Evolutionary conservation across 2,888 invertebrate genomes (phyloP).

Genomic region (Catocala sponsa): DNA sequence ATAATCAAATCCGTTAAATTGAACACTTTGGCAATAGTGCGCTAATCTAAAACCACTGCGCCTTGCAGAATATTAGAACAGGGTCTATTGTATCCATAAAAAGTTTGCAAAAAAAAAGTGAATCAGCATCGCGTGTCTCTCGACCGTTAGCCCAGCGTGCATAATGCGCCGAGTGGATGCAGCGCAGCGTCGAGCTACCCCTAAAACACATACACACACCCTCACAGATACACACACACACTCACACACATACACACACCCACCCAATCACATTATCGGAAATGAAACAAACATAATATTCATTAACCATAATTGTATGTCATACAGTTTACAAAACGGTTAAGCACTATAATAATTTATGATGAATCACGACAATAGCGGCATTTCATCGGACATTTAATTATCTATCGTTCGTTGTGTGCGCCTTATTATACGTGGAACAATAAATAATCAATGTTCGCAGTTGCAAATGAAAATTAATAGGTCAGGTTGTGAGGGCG

Average conservation of each 20-base stretch:
- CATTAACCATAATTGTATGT: constrained; percentile 71
- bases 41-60: too few relatives aligned
- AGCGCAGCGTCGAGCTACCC: constrained; percentile 17
- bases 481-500: constrained; percentile 49
- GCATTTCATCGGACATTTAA: constrained; percentile 59
- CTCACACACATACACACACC: constrained; percentile 26
- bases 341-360: constrained; percentile 57
- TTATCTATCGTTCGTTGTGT: constrained; percentile 53
- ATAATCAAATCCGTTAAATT: too few relatives aligned
- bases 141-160: constrained; percentile 52
- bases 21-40: too few relatives aligned
- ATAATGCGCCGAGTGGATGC: constrained; percentile 59
- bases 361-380: constrained; percentile 63
- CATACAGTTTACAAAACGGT: constrained; percentile 64
- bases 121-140: constrained; percentile 56
- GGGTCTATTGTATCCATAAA: constrained; percentile 23
- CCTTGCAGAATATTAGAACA: not conserved
- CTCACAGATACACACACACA: constrained; percentile 11
- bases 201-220: not conserved
- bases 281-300: constrained; percentile 65
- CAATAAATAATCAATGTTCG: constrained; percentile 62
- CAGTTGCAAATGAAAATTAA: constrained; percentile 65
- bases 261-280: constrained; percentile 63
- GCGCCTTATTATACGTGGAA: constrained; percentile 54
- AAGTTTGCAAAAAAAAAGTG: constrained; percentile 49